Evolutionary conservation across 2,797 vertebrate genomes (phyloP).

Genomic region (Apogon hyalosoma): DNA sequence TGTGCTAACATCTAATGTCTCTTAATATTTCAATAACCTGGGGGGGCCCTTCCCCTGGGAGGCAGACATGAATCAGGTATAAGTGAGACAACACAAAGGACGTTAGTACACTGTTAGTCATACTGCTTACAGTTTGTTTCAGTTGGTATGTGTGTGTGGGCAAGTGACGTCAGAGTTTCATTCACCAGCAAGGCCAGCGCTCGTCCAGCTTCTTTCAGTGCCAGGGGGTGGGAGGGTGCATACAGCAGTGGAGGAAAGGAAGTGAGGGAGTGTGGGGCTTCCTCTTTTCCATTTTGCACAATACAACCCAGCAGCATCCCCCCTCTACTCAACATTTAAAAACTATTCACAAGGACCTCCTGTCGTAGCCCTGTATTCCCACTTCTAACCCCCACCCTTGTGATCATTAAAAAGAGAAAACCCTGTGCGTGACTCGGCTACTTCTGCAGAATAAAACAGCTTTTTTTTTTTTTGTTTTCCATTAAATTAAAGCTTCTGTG

Average conservation of each 20-base stretch:
- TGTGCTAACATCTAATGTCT: slow-evolving; percentile 68
- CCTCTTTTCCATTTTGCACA: slow-evolving; percentile 53
- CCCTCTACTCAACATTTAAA: slow-evolving; percentile 32
- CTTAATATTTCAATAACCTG: slow-evolving; percentile 72
- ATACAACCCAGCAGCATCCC: slow-evolving; percentile 12
- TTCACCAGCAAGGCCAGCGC: slow-evolving; percentile 71
- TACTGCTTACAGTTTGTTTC: slow-evolving; percentile 52
- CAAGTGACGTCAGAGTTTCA: slow-evolving; percentile 68
- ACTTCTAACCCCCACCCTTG: neutral
- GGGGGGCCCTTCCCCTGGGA: slow-evolving; percentile 56
- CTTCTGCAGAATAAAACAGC: slow-evolving; percentile 43
- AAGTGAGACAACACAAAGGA: slow-evolving; percentile 73
- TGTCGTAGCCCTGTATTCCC: slow-evolving; percentile 29
- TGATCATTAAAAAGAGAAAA: slow-evolving; percentile 61
- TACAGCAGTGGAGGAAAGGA: slow-evolving; percentile 35
- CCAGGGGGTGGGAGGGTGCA: slow-evolving; percentile 33
- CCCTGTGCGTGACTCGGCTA: slow-evolving; percentile 49
- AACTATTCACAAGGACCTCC: slow-evolving; percentile 49
- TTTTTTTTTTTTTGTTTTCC: slow-evolving; percentile 29
- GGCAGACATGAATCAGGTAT: slow-evolving; percentile 77
- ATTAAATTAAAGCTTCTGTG: slow-evolving; percentile 62
- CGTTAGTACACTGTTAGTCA: slow-evolving; percentile 78
- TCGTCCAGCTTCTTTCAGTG: slow-evolving; percentile 55
- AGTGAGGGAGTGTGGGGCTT: slow-evolving; percentile 38
- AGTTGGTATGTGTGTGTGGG: slow-evolving; percentile 42